Conservation (phyloP, 2,888 invertebrate genomes). For the Margaritifera margaritifera region DNA sequence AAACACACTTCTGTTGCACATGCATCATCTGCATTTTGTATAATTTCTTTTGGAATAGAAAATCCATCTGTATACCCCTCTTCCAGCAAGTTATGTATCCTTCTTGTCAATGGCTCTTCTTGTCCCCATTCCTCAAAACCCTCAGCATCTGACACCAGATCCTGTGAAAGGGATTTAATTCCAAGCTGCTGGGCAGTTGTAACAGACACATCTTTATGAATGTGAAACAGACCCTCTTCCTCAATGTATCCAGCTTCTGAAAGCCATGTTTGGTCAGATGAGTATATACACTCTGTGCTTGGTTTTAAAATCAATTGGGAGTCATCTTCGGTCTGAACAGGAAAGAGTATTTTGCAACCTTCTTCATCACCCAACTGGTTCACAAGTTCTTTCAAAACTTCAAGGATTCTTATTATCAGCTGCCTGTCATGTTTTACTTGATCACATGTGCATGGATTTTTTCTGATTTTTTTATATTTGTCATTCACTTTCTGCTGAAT, state of each 20-base stretch:
- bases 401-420: constrained; percentile 5
- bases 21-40: constrained; percentile 68
- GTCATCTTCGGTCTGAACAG: constrained; percentile 11
- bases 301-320: constrained; percentile 7
- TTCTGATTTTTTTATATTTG: neutral
- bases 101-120: constrained; percentile 54
- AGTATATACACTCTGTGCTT: constrained; percentile 18
- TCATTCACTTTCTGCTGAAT: constrained; percentile 13
- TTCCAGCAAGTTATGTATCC: constrained; percentile 50
- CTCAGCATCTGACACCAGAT: constrained; percentile 45
- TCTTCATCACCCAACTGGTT: constrained; percentile 4
- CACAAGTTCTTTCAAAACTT: constrained; percentile 18
- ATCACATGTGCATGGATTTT: neutral
- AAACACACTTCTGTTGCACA: constrained; percentile 50
- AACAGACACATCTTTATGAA: constrained; percentile 48
- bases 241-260: constrained; percentile 12
- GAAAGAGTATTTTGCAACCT: constrained; percentile 10
- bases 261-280: constrained; percentile 14
- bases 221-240: constrained; percentile 41
- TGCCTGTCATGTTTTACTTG: neutral
- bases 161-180: constrained; percentile 51
- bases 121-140: constrained; percentile 56
- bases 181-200: constrained; percentile 53
- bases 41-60: constrained; percentile 61
- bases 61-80: constrained; percentile 64